These are phyloP conservation scores for Platyrinchus mystaceus DNA, from an alignment of 2,797 vertebrate genomes.

Conservation along the genomic window DNA sequence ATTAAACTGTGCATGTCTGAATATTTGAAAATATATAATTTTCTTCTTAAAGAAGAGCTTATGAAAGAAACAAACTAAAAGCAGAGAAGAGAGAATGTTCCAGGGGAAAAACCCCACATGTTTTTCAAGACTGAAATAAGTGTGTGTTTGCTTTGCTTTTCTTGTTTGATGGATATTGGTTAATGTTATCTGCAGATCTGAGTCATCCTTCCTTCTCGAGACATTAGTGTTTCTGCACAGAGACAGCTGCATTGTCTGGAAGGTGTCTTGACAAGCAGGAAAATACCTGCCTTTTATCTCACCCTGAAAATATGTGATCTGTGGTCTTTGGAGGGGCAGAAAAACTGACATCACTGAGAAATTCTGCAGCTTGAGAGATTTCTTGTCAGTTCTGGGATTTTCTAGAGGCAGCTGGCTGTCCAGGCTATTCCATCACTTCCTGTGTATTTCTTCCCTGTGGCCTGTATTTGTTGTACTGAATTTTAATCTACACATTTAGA, in stretches of 20 bases:
- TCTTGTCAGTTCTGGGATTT: not conserved
- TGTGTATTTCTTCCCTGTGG: not conserved
- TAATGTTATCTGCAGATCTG: not conserved
- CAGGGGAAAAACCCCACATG: accelerated
- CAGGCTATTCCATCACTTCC: not conserved
- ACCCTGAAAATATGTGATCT: not conserved
- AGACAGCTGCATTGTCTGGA: not conserved
- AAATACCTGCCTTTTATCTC: not conserved
- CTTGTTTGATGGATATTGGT: not conserved
- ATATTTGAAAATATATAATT: not conserved
- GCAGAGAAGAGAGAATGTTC: not conserved
- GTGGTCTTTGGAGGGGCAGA: not conserved
- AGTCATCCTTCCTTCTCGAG: not conserved
- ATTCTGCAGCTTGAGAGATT: not conserved
- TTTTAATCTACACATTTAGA: not conserved
- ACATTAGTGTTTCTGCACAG: not conserved
- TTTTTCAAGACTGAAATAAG: not conserved
- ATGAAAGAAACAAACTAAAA: not conserved
- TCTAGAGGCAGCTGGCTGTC: not conserved
- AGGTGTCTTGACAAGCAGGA: not conserved
- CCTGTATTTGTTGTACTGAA: not conserved
- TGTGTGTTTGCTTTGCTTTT: not conserved
- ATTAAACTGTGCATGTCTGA: not conserved
- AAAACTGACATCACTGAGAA: not conserved
- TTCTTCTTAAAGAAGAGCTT: not conserved